Conservation (phyloP, 2,888 invertebrate genomes). For the Oscheius myriophilus region DNA sequence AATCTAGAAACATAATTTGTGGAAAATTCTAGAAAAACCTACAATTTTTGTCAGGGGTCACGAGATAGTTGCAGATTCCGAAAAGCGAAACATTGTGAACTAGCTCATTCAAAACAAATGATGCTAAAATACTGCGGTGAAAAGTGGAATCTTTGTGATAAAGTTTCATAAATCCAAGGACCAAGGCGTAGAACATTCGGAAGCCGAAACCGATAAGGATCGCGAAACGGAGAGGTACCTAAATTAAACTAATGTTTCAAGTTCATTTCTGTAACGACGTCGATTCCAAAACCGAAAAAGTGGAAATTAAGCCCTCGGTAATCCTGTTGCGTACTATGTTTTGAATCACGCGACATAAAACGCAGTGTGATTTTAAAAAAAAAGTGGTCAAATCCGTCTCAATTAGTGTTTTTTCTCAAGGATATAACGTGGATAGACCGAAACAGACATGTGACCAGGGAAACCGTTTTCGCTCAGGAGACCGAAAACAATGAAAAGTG, state of each 20-base stretch:
- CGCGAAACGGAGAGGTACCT: conserved; percentile 19
- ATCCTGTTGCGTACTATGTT: no score
- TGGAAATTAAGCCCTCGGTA: no score
- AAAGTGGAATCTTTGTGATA: background rate
- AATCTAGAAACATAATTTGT: conserved; percentile 11
- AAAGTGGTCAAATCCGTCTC: no score
- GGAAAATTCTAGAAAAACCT: background rate
- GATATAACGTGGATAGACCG: no score
- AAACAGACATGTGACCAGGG: no score
- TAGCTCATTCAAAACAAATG: conserved; percentile 20
- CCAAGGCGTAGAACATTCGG: conserved; percentile 20
- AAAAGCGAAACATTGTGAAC: conserved; percentile 10
- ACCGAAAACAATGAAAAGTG: no score
- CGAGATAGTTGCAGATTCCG: conserved; percentile 11
- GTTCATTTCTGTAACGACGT: background rate
- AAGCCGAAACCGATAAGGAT: conserved; percentile 14
- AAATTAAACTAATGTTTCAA: background rate
- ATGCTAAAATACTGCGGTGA: background rate
- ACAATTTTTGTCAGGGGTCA: conserved; percentile 18
- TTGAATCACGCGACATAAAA: no score
- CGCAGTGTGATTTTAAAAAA: no score
- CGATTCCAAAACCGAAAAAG: no score
- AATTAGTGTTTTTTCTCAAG: no score
- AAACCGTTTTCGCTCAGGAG: no score
- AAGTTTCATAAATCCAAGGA: conserved; percentile 11